A percentile compares a stretch with the other conserved stretches of the same genome.
phyloP scores from a whole-genome alignment of 2,113 vertebrate species.

The Planiliza haematocheilus region DNA sequence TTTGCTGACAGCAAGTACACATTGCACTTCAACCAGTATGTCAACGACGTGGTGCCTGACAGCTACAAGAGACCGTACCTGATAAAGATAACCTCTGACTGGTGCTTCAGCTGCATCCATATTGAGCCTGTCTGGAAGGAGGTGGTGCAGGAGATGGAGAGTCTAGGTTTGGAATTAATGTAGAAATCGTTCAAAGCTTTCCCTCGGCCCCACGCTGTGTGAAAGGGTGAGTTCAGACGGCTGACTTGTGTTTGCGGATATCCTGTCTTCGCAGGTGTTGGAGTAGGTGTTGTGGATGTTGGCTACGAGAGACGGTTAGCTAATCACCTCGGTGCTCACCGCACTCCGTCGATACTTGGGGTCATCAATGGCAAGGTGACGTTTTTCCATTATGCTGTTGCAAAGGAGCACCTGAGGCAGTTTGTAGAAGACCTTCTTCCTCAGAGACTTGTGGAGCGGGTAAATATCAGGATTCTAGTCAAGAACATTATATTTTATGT shows the following conservation, averaged over 20 bases:
- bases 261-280: slow-evolving; percentile 86
- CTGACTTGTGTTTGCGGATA: neutral
- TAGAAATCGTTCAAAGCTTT: neutral
- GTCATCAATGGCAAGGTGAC: slow-evolving; percentile 92
- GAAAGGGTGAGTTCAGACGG: neutral
- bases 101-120: slow-evolving; percentile 98
- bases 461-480: slow-evolving; percentile 56
- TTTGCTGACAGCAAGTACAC: slow-evolving; percentile 90
- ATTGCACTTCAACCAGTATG: slow-evolving; percentile 92
- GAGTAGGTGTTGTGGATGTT: slow-evolving; percentile 94
- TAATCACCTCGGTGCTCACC: slow-evolving; percentile 94
- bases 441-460: slow-evolving; percentile 92
- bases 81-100: slow-evolving; percentile 97
- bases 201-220: neutral
- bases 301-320: slow-evolving; percentile 93
- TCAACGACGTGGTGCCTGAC: slow-evolving; percentile 91
- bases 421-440: slow-evolving; percentile 96
- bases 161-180: slow-evolving; percentile 81
- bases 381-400: slow-evolving; percentile 93
- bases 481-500: neutral
- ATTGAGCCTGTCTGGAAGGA: slow-evolving; percentile 98
- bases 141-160: slow-evolving; percentile 92
- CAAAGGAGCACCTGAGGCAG: slow-evolving; percentile 90
- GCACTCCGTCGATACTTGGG: slow-evolving; percentile 93
- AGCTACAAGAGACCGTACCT: slow-evolving; percentile 94